Conservation (phyloP, 2,113 vertebrate genomes). For the Ophiodon elongatus region DNA sequence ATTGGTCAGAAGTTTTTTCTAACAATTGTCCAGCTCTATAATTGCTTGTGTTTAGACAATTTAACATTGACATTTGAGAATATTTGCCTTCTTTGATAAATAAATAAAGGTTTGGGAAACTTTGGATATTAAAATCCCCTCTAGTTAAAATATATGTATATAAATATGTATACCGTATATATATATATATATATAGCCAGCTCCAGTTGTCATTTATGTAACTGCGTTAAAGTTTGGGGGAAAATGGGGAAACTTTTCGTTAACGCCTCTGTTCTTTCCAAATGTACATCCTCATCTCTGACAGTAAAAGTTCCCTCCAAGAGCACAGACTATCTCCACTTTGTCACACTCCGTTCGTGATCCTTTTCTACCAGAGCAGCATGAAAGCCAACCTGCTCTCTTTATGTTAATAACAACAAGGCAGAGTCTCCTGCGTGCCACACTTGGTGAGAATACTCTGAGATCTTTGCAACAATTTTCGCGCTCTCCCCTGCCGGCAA, state of each 20-base stretch:
- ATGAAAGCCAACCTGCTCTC: conserved; percentile 68
- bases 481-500: conserved; percentile 69
- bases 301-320: conserved; percentile 23
- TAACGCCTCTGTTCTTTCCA: conserved; percentile 1
- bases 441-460: conserved; percentile 58
- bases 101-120: background rate
- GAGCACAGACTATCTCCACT: background rate
- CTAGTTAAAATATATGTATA: background rate
- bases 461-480: conserved; percentile 68
- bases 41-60: background rate
- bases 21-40: background rate
- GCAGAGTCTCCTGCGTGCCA: conserved; percentile 59
- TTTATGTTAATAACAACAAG: conserved; percentile 72
- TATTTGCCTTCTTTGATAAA: background rate
- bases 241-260: background rate
- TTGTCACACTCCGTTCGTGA: conserved; percentile 13
- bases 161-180: too few relatives aligned
- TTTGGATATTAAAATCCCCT: background rate
- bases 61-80: background rate
- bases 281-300: background rate
- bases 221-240: background rate
- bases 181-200: background rate
- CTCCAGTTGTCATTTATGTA: conserved; percentile 2
- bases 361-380: conserved; percentile 29
- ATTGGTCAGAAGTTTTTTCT: background rate